A percentile compares a stretch with the other conserved stretches of the same genome.
phyloP scores from a whole-genome alignment of 1,140 invertebrate species.

The Drosophila albomicans region DNA sequence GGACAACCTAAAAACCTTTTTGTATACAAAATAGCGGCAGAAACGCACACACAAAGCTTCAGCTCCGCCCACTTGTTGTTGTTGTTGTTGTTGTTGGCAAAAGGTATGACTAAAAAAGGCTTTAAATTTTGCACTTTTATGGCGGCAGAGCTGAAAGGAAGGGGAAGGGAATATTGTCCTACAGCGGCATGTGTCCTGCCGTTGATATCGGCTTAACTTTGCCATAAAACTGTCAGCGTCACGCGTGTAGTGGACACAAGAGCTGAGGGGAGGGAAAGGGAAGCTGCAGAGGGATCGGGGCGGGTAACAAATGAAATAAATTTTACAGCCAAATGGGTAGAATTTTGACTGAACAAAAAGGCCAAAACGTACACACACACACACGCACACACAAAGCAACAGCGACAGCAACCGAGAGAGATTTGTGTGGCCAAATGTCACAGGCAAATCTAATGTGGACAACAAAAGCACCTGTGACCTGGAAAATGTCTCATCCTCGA shows the following conservation, averaged over 20 bases:
- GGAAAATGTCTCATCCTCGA: conserved; percentile 57
- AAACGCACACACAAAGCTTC: conserved; percentile 10
- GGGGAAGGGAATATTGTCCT: conserved; percentile 27
- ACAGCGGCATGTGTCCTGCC: conserved; percentile 71
- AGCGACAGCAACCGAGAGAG: conserved; percentile 32
- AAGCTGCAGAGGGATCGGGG: not conserved
- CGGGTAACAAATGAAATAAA: conserved; percentile 76
- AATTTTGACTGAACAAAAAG: conserved; percentile 65
- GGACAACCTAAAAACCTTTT: conserved; percentile 75
- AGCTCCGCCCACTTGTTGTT: conserved; percentile 64
- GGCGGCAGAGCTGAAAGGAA: conserved; percentile 14
- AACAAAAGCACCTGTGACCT: conserved; percentile 83
- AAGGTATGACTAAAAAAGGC: conserved; percentile 68
- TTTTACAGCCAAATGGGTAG: conserved; percentile 82
- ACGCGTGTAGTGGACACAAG: conserved; percentile 64
- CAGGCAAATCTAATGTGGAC: conserved; percentile 78
- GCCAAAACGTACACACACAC: conserved; percentile 34
- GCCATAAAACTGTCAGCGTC: conserved; percentile 83
- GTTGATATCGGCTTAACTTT: conserved; percentile 84
- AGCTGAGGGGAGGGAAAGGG: conserved; percentile 11
- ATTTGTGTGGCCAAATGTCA: conserved; percentile 64
- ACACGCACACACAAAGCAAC: conserved; percentile 19
- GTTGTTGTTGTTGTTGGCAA: not conserved
- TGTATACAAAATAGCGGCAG: conserved; percentile 50
- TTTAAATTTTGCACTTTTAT: conserved; percentile 81